A percentile compares a stretch with the other conserved stretches of the same genome.
phyloP scores from a whole-genome alignment of 2,888 invertebrate species.

The Cosmorhoe ocellata region DNA sequence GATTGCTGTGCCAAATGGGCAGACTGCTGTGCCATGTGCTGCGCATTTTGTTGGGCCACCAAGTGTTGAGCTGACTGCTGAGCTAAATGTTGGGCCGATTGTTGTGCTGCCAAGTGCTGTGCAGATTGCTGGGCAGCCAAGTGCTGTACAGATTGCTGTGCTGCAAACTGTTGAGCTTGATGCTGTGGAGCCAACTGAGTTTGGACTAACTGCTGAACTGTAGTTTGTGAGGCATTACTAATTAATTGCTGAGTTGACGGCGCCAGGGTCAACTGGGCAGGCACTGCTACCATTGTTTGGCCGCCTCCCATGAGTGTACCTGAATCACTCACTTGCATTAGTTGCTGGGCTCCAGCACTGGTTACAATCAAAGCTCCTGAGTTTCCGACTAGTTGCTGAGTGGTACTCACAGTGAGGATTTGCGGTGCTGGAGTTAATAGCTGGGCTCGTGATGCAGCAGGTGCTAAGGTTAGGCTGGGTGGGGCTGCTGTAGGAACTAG shows the following conservation, averaged over 20 bases:
- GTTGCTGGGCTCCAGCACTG: slow-evolving; percentile 76
- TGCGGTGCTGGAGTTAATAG: slow-evolving; percentile 74
- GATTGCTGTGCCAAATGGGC: slow-evolving; percentile 58
- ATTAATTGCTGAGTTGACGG: slow-evolving; percentile 70
- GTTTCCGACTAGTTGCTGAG: slow-evolving; percentile 74
- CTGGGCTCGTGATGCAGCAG: slow-evolving; percentile 73
- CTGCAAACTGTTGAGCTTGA: slow-evolving; percentile 65
- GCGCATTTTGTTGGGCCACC: slow-evolving; percentile 59
- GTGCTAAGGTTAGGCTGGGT: slow-evolving; percentile 68
- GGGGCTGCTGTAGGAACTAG: slow-evolving; percentile 69
- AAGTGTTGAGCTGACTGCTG: slow-evolving; percentile 61
- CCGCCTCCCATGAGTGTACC: slow-evolving; percentile 76
- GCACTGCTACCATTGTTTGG: slow-evolving; percentile 75
- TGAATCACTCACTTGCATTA: slow-evolving; percentile 79
- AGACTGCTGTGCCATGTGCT: slow-evolving; percentile 56
- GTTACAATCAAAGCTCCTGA: slow-evolving; percentile 76
- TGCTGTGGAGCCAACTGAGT: slow-evolving; percentile 67
- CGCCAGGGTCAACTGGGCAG: slow-evolving; percentile 71
- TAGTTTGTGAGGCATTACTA: slow-evolving; percentile 65
- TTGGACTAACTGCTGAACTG: slow-evolving; percentile 73
- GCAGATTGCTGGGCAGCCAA: slow-evolving; percentile 61
- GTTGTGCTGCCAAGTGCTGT: slow-evolving; percentile 57
- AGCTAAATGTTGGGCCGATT: slow-evolving; percentile 57
- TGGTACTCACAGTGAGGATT: slow-evolving; percentile 74
- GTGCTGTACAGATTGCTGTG: slow-evolving; percentile 69